A percentile compares a stretch with the other conserved stretches of the same genome.
phyloP scores from a whole-genome alignment of 2,113 vertebrate genomes.

The Parus major region DNA sequence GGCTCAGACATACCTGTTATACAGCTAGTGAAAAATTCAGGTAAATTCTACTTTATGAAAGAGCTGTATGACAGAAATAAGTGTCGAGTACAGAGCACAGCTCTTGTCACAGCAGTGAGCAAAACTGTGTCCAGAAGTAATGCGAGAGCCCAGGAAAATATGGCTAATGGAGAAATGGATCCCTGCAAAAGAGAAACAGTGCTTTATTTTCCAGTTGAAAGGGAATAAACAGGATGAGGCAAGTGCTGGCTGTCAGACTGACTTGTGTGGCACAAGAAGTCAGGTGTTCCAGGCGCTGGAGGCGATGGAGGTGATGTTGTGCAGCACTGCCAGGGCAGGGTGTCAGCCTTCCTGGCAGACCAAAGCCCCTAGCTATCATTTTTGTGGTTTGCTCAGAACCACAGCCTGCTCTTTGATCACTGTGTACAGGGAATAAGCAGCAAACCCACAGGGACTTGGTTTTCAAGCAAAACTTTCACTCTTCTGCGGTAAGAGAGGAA shows the following conservation, averaged over 20 bases:
- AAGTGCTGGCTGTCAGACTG: not conserved
- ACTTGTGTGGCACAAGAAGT: not conserved
- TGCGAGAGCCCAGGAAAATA: not conserved
- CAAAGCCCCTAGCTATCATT: not conserved
- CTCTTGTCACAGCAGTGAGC: not conserved
- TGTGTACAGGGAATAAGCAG: not conserved
- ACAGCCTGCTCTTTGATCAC: not conserved
- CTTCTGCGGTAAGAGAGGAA: not conserved
- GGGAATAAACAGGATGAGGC: not conserved
- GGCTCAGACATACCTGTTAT: not conserved
- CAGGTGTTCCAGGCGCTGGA: not conserved
- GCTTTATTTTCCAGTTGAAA: not conserved
- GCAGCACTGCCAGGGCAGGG: not conserved
- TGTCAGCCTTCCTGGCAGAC: not conserved
- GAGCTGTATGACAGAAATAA: not conserved
- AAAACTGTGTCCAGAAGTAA: not conserved
- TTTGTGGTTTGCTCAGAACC: not conserved
- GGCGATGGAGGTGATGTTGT: rapidly evolving
- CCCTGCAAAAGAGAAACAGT: not conserved
- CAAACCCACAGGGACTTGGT: not conserved
- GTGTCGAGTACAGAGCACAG: not conserved
- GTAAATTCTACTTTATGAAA: not conserved
- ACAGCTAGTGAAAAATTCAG: not conserved
- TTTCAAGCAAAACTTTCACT: not conserved
- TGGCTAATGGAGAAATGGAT: not conserved